Evolutionary conservation across 1,140 invertebrate species (phyloP).

Genomic region (Tetragnatha versicolor): DNA sequence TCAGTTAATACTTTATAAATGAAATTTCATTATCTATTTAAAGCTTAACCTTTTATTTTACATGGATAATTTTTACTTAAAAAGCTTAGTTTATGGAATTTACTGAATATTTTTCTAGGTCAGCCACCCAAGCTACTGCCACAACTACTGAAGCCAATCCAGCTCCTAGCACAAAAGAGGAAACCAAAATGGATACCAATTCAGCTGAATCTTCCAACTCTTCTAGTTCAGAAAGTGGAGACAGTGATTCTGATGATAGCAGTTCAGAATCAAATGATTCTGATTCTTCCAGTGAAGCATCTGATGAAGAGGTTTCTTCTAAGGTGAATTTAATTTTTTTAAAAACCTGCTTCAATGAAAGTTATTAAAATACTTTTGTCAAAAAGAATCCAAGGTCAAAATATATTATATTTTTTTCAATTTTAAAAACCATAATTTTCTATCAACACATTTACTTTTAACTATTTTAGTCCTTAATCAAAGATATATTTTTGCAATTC

Average conservation of each 20-base stretch:
- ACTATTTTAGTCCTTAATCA: too few relatives aligned
- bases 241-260: constrained; percentile 56
- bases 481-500: background rate
- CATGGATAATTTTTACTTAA: too few relatives aligned
- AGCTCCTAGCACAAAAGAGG: background rate
- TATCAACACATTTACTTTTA: background rate
- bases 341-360: too few relatives aligned
- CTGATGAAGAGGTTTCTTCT: constrained; percentile 32
- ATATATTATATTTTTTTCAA: background rate
- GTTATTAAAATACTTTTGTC: too few relatives aligned
- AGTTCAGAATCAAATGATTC: constrained; percentile 55
- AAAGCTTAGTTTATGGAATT: too few relatives aligned
- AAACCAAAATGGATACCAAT: constrained; percentile 33
- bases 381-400: background rate
- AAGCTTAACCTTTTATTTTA: too few relatives aligned
- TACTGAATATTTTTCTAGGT: constrained; percentile 15
- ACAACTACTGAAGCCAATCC: background rate
- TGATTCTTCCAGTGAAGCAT: constrained; percentile 47
- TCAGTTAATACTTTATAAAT: too few relatives aligned
- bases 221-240: constrained; percentile 52
- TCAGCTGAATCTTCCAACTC: constrained; percentile 41
- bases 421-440: background rate
- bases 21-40: too few relatives aligned
- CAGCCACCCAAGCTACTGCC: background rate
- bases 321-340: constrained; percentile 5